These are phyloP conservation scores for Sebastes alutus DNA, from an alignment of 2,797 vertebrate species.

Conservation along the genomic window DNA sequence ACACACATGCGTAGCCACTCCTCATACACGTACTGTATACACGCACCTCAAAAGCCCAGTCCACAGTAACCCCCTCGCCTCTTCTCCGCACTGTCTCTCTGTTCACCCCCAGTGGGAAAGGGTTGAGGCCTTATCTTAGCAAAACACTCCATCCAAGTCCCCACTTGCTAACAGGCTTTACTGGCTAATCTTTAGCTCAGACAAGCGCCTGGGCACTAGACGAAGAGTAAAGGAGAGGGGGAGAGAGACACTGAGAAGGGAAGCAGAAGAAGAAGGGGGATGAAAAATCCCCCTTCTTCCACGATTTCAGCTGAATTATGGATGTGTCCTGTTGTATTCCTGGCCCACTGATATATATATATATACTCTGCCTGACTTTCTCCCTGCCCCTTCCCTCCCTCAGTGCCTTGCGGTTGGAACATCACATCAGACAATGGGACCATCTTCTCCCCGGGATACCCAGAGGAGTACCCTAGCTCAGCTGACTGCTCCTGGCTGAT, in stretches of 20 bases:
- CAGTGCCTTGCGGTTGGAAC: constrained; percentile 96
- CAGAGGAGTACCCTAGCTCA: constrained; percentile 93
- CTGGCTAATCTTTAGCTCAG: constrained; percentile 81
- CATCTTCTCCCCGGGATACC: constrained; percentile 95
- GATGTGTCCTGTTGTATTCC: constrained; percentile 39
- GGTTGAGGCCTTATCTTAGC: constrained; percentile 80
- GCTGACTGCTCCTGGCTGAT: constrained; percentile 96
- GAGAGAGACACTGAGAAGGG: constrained; percentile 55
- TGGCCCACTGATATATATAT: constrained; percentile 31
- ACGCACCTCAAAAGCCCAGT: constrained; percentile 33
- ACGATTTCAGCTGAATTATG: constrained; percentile 51
- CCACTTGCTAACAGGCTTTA: constrained; percentile 82
- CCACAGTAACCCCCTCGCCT: constrained; percentile 47
- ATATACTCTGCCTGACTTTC: constrained; percentile 6
- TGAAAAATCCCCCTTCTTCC: constrained; percentile 35
- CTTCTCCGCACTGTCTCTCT: constrained; percentile 40
- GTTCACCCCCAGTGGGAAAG: constrained; percentile 65
- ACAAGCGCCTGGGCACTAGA: constrained; percentile 68
- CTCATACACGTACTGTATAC: constrained; percentile 11
- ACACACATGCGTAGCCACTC: constrained; percentile 1
- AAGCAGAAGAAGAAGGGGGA: constrained; percentile 35
- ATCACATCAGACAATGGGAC: constrained; percentile 94
- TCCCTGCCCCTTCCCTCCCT: background rate
- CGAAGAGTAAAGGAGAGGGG: constrained; percentile 51
- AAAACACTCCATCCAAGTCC: constrained; percentile 78